A percentile compares a stretch with the other conserved stretches of the same genome.
Evolutionary conservation across 2,113 vertebrate species (phyloP).

Genomic region (Ameiurus melas): DNA sequence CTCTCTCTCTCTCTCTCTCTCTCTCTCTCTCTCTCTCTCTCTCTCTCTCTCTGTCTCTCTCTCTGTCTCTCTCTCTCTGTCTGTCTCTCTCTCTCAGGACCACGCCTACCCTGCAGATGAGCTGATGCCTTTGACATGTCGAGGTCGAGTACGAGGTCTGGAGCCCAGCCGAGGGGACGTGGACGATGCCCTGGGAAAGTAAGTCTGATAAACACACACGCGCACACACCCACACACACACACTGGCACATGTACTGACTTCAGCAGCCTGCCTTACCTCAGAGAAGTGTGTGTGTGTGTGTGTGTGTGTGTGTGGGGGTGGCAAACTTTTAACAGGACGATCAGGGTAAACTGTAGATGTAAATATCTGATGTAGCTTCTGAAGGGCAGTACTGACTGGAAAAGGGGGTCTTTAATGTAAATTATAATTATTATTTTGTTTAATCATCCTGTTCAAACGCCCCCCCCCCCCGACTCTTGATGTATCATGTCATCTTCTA

Average conservation of each 20-base stretch:
- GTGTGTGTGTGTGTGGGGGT: background rate
- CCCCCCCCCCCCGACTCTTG: no score
- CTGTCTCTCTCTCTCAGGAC: conserved; percentile 75
- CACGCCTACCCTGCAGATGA: conserved; percentile 98
- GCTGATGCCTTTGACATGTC: conserved; percentile 97
- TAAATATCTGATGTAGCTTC: no score
- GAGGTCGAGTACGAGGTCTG: conserved; percentile 91
- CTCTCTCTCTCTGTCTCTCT: background rate
- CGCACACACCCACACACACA: conserved; percentile 22
- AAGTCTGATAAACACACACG: conserved; percentile 63
- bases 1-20: background rate
- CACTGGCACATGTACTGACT: conserved; percentile 71
- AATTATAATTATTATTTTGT: no score
- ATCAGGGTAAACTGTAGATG: no score
- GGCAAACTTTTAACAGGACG: no score
- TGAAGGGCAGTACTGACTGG: no score
- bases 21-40: background rate
- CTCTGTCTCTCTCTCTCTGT: background rate
- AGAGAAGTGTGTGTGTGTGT: conserved; percentile 68
- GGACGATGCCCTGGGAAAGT: conserved; percentile 97
- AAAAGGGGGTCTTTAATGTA: no score
- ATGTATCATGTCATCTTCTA: no score
- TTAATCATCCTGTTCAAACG: no score
- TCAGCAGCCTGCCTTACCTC: conserved; percentile 95
- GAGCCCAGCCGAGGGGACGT: conserved; percentile 96